These are phyloP conservation scores for Amiota minor DNA, from an alignment of 2,888 invertebrate species.

Conservation along the genomic window DNA sequence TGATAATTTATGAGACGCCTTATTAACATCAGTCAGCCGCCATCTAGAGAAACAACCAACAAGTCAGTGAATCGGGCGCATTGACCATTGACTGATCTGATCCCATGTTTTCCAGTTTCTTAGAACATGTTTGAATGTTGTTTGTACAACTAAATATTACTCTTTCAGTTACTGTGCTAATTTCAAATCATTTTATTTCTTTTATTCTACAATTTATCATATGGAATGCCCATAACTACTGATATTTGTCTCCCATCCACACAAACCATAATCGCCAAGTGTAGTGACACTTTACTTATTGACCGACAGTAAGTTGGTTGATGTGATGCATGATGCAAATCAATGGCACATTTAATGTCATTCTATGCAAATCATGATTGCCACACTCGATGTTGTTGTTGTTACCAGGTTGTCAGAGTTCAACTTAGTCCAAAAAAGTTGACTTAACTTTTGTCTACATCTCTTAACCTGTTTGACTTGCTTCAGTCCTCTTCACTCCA, in stretches of 20 bases:
- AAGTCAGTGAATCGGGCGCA: conserved; percentile 1
- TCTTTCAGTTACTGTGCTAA: neutral
- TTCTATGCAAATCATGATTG: conserved; percentile 39
- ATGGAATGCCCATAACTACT: too few relatives aligned
- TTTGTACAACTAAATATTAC: conserved; percentile 19
- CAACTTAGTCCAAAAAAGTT: conserved; percentile 25
- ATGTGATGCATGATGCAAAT: conserved; percentile 16
- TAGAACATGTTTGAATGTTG: neutral
- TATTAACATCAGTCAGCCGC: conserved; percentile 65
- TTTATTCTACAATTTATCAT: too few relatives aligned
- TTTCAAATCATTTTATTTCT: too few relatives aligned
- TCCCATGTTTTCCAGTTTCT: neutral
- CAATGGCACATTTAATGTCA: conserved; percentile 15
- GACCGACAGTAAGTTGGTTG: neutral
- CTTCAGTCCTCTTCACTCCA: neutral
- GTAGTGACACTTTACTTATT: neutral
- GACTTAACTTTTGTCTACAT: neutral
- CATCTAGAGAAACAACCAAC: conserved; percentile 31
- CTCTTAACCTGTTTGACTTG: conserved; percentile 1
- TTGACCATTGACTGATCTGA: neutral
- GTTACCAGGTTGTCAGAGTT: conserved; percentile 4
- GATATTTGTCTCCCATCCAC: too few relatives aligned
- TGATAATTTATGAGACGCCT: conserved; percentile 69
- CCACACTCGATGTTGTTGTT: neutral
- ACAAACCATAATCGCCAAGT: too few relatives aligned